A percentile compares a stretch with the other conserved stretches of the same genome.
These are phyloP conservation scores for Parasteatoda tepidariorum DNA, from an alignment of 1,140 invertebrate species.

Conservation along the genomic window DNA sequence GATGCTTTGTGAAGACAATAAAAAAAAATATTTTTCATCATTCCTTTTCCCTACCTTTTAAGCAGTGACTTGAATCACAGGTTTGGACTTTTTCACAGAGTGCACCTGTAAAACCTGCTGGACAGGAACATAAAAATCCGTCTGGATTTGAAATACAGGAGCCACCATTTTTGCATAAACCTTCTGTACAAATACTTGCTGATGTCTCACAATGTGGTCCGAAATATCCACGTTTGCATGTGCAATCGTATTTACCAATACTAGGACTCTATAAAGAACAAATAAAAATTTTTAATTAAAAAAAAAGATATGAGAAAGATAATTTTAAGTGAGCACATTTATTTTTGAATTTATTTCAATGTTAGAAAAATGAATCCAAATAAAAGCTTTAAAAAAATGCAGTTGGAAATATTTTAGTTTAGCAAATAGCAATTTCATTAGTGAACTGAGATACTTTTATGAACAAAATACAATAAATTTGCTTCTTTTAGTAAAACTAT, in stretches of 20 bases:
- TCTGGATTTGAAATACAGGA: constrained; percentile 72
- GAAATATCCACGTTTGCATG: constrained; percentile 82
- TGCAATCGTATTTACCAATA: constrained; percentile 72
- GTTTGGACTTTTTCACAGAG: constrained; percentile 71
- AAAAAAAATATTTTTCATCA: neutral
- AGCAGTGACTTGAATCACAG: constrained; percentile 82
- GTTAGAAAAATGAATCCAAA: neutral
- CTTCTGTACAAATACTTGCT: constrained; percentile 78
- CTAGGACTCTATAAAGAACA: constrained; percentile 36
- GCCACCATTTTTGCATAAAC: constrained; percentile 84
- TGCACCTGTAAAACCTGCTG: constrained; percentile 51
- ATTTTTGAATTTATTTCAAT: neutral
- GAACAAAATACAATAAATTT: too few relatives aligned
- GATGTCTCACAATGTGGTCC: constrained; percentile 84
- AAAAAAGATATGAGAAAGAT: constrained; percentile 24
- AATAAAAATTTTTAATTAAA: constrained; percentile 52
- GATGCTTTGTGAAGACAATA: neutral
- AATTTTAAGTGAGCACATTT: neutral
- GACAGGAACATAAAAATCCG: constrained; percentile 52
- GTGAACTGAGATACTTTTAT: too few relatives aligned
- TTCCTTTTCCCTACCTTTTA: constrained; percentile 76
- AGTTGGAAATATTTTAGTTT: too few relatives aligned
- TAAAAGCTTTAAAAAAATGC: neutral
- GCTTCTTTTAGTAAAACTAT: too few relatives aligned
- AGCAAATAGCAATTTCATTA: too few relatives aligned